A percentile compares a stretch with the other conserved stretches of the same genome.
These are phyloP conservation scores for Ophonus ardosiacus DNA, from an alignment of 2,888 invertebrate genomes.

Conservation along the genomic window DNA sequence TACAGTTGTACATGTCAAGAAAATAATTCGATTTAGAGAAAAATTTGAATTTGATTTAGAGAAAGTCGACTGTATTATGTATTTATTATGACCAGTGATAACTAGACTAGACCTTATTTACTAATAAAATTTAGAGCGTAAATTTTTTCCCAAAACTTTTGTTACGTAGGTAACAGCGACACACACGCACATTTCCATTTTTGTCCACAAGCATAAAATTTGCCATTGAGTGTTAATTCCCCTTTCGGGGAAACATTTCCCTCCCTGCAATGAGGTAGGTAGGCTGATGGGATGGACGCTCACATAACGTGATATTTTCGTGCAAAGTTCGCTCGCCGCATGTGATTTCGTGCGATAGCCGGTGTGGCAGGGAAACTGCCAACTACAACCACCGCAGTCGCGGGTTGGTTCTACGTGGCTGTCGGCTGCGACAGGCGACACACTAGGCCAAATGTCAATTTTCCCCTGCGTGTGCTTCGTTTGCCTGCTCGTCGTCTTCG, in stretches of 20 bases:
- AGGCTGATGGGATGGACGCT: not conserved
- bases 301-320: constrained; percentile 29
- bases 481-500: constrained; percentile 39
- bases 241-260: not conserved
- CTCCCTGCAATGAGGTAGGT: not conserved
- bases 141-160: too few relatives aligned
- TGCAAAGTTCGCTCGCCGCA: constrained; percentile 22
- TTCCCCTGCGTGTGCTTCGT: constrained; percentile 50
- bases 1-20: too few relatives aligned
- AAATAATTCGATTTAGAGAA: too few relatives aligned
- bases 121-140: too few relatives aligned
- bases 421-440: not conserved
- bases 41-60: too few relatives aligned
- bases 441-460: constrained; percentile 42
- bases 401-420: not conserved
- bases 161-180: too few relatives aligned
- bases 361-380: not conserved
- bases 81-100: too few relatives aligned
- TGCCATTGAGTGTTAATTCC: constrained; percentile 6
- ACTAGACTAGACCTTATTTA: too few relatives aligned
- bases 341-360: constrained; percentile 29
- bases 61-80: too few relatives aligned
- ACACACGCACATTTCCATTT: too few relatives aligned
- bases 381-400: constrained; percentile 10
- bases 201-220: too few relatives aligned